Percentiles rank a stretch among this genome's conserved stretches.
Conservation (phyloP, 2,797 vertebrate species). For the Tenualosa ilisha region DNA sequence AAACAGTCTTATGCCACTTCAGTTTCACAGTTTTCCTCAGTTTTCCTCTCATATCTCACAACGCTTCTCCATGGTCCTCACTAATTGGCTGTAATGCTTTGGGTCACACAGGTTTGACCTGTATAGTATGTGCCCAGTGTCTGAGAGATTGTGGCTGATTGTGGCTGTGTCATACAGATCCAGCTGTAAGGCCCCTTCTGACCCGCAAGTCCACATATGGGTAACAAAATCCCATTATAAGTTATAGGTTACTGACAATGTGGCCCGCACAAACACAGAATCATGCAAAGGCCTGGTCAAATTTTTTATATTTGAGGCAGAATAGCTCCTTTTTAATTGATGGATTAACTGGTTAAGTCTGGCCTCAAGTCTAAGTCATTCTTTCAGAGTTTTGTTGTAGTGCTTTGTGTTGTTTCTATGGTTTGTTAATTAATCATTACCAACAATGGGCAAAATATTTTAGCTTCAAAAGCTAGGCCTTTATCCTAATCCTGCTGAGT, state of each 20-base stretch:
- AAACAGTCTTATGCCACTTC: neutral
- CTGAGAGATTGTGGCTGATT: neutral
- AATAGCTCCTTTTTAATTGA: too few species aligned
- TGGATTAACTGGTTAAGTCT: too few species aligned
- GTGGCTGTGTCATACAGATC: neutral
- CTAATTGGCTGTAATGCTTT: neutral
- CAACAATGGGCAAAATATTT: too few species aligned
- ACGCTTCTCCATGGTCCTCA: too few species aligned
- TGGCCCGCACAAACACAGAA: neutral
- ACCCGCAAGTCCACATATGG: neutral
- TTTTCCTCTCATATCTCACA: too few species aligned
- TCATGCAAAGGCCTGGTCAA: neutral
- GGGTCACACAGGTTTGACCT: neutral
- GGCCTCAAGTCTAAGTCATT: too few species aligned
- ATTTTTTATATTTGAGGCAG: neutral
- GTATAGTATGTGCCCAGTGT: neutral
- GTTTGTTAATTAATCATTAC: too few species aligned
- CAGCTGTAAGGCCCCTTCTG: neutral
- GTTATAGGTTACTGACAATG: neutral
- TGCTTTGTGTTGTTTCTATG: too few species aligned
- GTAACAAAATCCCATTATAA: neutral
- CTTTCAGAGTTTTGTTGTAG: too few species aligned
- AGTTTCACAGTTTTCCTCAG: neutral
- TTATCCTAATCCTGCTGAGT: neutral
- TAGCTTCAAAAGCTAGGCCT: neutral